Conservation (phyloP, 2,888 invertebrate species). For the Aphidoletes aphidimyza region DNA sequence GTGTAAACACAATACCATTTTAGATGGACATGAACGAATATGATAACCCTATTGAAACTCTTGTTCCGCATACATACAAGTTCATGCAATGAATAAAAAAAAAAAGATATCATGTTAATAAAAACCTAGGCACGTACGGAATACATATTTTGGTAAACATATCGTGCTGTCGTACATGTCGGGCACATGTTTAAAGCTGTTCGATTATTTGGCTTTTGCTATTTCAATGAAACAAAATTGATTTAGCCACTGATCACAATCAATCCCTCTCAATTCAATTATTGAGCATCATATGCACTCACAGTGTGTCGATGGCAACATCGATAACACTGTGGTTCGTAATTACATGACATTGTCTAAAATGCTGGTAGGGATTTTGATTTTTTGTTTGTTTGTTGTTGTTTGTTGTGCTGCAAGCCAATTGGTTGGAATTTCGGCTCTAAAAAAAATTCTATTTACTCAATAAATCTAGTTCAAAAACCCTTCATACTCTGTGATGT, state of each 20-base stretch:
- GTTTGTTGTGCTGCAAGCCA: not conserved
- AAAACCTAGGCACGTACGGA: slow-evolving; percentile 44
- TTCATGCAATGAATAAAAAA: not conserved
- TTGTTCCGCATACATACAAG: not conserved
- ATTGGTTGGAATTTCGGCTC: too few relatives aligned
- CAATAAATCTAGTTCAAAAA: too few relatives aligned
- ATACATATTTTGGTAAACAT: slow-evolving; percentile 32
- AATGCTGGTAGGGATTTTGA: not conserved
- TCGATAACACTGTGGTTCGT: slow-evolving; percentile 4
- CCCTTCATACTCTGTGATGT: too few relatives aligned
- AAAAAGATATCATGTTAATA: not conserved
- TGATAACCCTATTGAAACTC: not conserved
- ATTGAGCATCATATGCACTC: not conserved
- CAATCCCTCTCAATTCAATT: slow-evolving; percentile 43
- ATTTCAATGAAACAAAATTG: slow-evolving; percentile 26
- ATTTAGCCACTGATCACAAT: slow-evolving; percentile 10
- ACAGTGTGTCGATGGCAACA: not conserved
- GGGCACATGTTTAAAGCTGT: not conserved
- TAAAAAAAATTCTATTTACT: too few relatives aligned
- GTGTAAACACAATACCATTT: too few relatives aligned
- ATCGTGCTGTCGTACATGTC: not conserved
- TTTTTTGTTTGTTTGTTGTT: not conserved
- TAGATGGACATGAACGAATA: too few relatives aligned
- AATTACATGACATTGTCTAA: slow-evolving; percentile 23
- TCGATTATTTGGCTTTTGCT: slow-evolving; percentile 33